Percentiles rank a stretch among this genome's conserved stretches.
These are phyloP conservation scores for Mesocricetus auratus DNA, from an alignment of 2,113 vertebrate genomes.

Conservation along the genomic window DNA sequence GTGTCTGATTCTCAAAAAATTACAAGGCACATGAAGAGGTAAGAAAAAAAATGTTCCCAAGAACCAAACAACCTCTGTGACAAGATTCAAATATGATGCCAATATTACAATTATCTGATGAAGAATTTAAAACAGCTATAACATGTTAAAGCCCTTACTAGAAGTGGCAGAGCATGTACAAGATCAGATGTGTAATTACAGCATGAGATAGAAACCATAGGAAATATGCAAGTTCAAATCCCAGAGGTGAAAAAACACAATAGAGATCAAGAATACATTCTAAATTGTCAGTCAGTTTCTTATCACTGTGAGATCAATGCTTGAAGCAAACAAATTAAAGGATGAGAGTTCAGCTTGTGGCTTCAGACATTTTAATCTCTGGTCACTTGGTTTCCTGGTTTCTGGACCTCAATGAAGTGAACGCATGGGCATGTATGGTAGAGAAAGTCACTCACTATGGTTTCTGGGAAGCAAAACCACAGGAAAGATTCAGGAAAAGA, in stretches of 20 bases:
- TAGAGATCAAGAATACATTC: neutral
- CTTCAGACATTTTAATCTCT: neutral
- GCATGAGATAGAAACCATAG: neutral
- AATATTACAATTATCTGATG: neutral
- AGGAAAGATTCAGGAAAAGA: neutral
- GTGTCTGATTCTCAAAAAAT: neutral
- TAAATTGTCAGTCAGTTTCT: neutral
- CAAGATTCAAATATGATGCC: neutral
- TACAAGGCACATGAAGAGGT: neutral
- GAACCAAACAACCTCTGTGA: neutral
- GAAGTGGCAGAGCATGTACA: neutral
- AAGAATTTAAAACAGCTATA: neutral
- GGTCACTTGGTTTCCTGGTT: neutral
- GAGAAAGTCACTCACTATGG: neutral
- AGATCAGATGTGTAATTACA: neutral
- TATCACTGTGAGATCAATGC: neutral
- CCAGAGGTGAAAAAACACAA: neutral
- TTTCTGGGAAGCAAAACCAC: neutral
- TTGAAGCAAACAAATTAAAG: neutral
- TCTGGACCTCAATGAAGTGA: neutral
- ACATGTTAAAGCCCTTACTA: neutral
- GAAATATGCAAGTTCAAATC: neutral
- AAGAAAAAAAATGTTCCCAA: neutral
- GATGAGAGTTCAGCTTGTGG: neutral
- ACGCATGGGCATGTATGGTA: too few relatives aligned